Evolutionary conservation across 2,797 vertebrate species (phyloP), one percentile per base, ranked within the genome.

Genomic region (Myotis findleyi): DNA sequence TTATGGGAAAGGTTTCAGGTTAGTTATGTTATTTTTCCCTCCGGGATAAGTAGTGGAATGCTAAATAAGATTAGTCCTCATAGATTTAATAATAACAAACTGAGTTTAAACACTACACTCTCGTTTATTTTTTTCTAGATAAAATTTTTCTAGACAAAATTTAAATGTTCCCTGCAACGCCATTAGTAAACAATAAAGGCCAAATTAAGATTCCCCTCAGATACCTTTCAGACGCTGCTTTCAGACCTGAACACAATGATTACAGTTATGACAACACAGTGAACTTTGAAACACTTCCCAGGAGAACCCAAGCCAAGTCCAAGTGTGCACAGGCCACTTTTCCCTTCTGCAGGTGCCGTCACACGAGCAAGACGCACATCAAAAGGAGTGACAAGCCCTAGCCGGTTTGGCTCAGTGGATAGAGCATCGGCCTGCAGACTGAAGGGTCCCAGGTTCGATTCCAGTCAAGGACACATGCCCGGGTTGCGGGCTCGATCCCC

Each of bases 1-100:
- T 93, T 95, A 96, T 38, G 69, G 88, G 33, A 93, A 93, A 95
- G 53, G 93, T 93, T 89, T 96, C 93, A 96, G 89, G 82, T 85
- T 87, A 91, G 57, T 77, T 75, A 33, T 36, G 76, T 8, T 59
- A 76, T 73, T 87, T 81, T 71, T 33, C 80, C 66, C 71, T 91
- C 68, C 75, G 92, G 87, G 38, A 14, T 71, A 95, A 89, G 33
- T 41, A 91, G 20, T 68, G 20, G 59, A 95, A 96, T 44, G 68
- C 36, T 53, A 91, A 95, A 51, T 71, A 87, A 75, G 59, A 87
- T 92, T 59, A 76, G 33, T 62, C 25, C 41, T 89, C 53, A 30
- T 79, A 27, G 44, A 88, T 36, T 87, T 92, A 87, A 87, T 77
- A 83, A 75, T 23, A 90, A 93, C 87, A 77, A 94, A 20, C 3